These are phyloP conservation scores for Lepidurus arcticus DNA, from an alignment of 1,140 invertebrate species.

Conservation along the genomic window DNA sequence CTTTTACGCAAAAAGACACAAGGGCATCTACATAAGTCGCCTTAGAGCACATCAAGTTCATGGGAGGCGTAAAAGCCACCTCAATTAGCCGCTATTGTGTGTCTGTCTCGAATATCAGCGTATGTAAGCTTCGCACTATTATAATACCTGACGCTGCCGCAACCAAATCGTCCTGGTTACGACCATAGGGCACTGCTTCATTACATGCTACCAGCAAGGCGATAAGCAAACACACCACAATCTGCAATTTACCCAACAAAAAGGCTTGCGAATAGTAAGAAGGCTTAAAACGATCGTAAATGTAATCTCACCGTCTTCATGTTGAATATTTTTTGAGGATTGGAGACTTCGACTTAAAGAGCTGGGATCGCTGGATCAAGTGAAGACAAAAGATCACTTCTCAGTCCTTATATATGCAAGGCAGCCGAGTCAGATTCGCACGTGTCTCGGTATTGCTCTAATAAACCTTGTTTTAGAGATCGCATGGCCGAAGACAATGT, in stretches of 20 bases:
- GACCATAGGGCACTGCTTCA: background rate
- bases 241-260: background rate
- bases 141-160: background rate
- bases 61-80: background rate
- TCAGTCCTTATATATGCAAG: background rate
- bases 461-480: slow-evolving; percentile 11
- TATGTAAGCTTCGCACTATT: background rate
- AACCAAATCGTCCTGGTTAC: background rate
- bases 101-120: background rate
- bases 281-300: background rate
- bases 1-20: background rate
- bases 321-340: background rate
- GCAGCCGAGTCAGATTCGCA: background rate
- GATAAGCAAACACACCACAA: background rate
- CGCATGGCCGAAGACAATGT: background rate
- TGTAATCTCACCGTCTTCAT: background rate
- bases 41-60: too few species aligned
- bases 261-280: background rate
- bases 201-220: background rate
- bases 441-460: slow-evolving; percentile 7
- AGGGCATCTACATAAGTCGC: too few species aligned
- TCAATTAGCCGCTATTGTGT: background rate
- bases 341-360: background rate
- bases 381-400: background rate
- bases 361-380: background rate